A percentile compares a stretch with the other conserved stretches of the same genome.
phyloP scores from a whole-genome alignment of 2,113 vertebrate genomes.

The Morone chrysops region DNA sequence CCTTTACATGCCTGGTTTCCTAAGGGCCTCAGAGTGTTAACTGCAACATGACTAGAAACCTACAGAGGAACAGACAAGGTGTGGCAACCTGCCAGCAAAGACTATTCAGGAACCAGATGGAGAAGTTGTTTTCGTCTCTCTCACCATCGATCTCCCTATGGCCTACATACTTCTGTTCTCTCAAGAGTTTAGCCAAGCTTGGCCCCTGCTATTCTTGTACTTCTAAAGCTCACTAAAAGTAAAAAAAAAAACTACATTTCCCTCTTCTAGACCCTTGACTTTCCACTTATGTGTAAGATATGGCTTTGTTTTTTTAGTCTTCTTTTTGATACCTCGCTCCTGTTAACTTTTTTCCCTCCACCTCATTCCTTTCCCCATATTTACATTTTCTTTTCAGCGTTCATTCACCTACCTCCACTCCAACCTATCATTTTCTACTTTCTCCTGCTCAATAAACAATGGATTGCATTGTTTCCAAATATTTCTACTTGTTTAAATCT shows the following conservation, averaged over 20 bases:
- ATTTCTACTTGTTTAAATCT: constrained; percentile 66
- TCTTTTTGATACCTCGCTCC: background rate
- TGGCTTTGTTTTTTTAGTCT: background rate
- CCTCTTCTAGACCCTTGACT: background rate
- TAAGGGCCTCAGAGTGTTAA: constrained; percentile 57
- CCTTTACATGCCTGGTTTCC: constrained; percentile 66
- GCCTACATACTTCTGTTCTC: constrained; percentile 52
- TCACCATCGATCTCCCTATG: constrained; percentile 51
- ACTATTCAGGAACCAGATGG: constrained; percentile 67
- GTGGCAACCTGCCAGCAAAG: constrained; percentile 65
- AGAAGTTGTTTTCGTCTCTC: constrained; percentile 61
- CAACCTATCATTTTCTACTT: constrained; percentile 11
- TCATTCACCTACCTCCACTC: background rate
- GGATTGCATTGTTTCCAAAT: constrained; percentile 69
- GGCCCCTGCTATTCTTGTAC: constrained; percentile 43
- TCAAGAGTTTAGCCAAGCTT: constrained; percentile 42
- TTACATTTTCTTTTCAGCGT: constrained; percentile 11
- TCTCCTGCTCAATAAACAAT: constrained; percentile 52
- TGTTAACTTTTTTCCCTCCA: background rate
- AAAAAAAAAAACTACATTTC: constrained; percentile 15
- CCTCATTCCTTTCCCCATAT: background rate
- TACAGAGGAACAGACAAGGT: constrained; percentile 54
- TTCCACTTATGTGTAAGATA: background rate
- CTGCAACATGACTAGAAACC: constrained; percentile 61
- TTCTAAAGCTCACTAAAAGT: constrained; percentile 34